These are phyloP conservation scores for Ophthalmolycus amberensis DNA, from an alignment of 2,113 vertebrate genomes.

Conservation along the genomic window DNA sequence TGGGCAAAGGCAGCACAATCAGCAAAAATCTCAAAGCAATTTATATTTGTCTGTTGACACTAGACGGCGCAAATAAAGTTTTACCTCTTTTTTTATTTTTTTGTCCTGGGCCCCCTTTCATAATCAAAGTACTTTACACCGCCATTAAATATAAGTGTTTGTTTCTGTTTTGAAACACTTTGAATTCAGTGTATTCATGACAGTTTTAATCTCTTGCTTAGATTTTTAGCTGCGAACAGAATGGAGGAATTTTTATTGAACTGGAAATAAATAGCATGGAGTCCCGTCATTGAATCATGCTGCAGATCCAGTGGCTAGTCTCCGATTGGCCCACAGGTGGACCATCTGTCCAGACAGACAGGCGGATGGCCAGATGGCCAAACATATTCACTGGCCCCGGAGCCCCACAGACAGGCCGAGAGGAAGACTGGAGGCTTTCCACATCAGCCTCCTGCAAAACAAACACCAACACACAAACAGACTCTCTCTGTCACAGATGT, in stretches of 20 bases:
- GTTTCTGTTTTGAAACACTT: not conserved
- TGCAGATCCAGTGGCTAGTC: constrained; percentile 39
- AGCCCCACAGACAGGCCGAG: constrained; percentile 14
- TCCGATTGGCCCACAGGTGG: constrained; percentile 49
- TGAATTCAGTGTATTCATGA: not conserved
- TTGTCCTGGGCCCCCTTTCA: not conserved
- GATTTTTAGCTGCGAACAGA: not conserved
- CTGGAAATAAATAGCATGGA: constrained; percentile 2
- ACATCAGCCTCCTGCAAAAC: constrained; percentile 44
- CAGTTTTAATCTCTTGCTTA: not conserved
- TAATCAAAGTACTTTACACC: not conserved
- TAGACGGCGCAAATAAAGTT: not conserved
- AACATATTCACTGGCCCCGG: constrained; percentile 52
- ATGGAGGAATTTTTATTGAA: constrained; percentile 21
- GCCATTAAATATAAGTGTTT: not conserved
- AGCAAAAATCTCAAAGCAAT: no score
- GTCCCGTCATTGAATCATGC: constrained; percentile 13
- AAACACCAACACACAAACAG: constrained; percentile 38
- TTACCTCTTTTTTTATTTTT: not conserved
- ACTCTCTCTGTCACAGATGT: constrained; percentile 30
- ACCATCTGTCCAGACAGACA: constrained; percentile 58
- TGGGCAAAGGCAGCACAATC: no score
- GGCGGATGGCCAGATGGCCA: constrained; percentile 55
- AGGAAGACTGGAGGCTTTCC: constrained; percentile 50
- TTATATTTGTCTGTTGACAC: not conserved